phyloP scores from a whole-genome alignment of 2,113 vertebrate genomes.

The Pterocles orientalis region DNA sequence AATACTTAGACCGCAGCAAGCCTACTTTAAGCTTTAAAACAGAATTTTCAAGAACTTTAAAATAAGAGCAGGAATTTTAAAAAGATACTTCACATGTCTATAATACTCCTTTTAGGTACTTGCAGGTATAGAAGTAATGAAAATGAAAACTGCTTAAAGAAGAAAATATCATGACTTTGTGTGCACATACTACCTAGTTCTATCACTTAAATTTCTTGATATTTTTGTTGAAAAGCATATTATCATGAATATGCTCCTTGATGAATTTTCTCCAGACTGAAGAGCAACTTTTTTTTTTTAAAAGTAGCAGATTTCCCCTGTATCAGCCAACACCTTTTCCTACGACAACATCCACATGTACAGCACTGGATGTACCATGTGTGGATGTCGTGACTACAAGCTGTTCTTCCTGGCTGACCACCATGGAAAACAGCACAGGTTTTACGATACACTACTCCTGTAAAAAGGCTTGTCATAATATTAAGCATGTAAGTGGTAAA shows the following conservation, averaged over 20 bases:
- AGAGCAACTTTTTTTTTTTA: not conserved
- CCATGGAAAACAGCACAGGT: accelerated
- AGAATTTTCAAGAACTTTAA: not conserved
- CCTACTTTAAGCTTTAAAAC: not conserved
- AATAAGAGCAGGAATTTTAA: not conserved
- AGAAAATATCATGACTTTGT: not conserved
- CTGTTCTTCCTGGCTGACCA: not conserved
- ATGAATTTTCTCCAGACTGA: not conserved
- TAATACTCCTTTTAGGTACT: not conserved
- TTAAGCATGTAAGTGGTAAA: not conserved
- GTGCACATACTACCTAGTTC: not conserved
- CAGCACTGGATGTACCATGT: accelerated
- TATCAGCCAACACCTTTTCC: not conserved
- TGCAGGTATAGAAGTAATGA: not conserved
- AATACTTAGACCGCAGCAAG: not conserved
- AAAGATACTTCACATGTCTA: not conserved
- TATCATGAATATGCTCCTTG: not conserved
- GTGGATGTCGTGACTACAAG: not conserved
- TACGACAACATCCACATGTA: accelerated
- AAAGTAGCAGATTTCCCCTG: not conserved
- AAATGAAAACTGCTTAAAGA: not conserved
- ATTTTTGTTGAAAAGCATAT: not conserved
- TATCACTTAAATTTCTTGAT: not conserved
- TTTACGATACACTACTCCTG: not conserved
- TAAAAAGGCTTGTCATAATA: not conserved